phyloP scores from a whole-genome alignment of 2,113 vertebrate species.

The Corythaeola cristata region DNA sequence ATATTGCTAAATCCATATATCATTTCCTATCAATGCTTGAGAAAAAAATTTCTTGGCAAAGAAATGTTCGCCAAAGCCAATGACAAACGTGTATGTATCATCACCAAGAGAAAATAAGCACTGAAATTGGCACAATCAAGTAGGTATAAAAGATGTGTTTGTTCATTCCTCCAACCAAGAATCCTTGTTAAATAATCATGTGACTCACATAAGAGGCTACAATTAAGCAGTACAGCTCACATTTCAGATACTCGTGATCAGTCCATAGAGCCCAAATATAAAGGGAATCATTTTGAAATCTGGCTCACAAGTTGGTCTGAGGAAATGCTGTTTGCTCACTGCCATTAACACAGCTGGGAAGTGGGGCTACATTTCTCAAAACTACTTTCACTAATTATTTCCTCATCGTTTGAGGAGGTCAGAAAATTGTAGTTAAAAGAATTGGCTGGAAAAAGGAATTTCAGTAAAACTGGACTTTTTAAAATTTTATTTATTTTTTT shows the following conservation, averaged over 20 bases:
- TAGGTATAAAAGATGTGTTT: background rate
- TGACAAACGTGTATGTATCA: background rate
- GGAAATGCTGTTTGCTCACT: background rate
- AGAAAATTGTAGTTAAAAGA: background rate
- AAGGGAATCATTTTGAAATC: background rate
- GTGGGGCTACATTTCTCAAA: background rate
- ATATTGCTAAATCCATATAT: background rate
- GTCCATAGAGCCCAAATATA: background rate
- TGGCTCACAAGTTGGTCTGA: background rate
- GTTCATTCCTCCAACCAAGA: background rate
- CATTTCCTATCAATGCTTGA: background rate
- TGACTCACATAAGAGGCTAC: conserved; percentile 14
- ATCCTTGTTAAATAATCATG: background rate
- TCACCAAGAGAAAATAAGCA: background rate
- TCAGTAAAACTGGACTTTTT: background rate
- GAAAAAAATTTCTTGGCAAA: background rate
- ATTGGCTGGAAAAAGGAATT: background rate
- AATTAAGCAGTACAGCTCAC: conserved; percentile 5
- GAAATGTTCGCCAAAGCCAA: background rate
- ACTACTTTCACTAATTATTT: background rate
- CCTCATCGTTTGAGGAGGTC: background rate
- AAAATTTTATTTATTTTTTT: no score
- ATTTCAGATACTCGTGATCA: background rate
- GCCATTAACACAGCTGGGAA: background rate
- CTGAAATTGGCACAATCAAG: background rate